Base-by-base conservation (phyloP, 2,113 vertebrate species). In the Sander vitreus region DNA sequence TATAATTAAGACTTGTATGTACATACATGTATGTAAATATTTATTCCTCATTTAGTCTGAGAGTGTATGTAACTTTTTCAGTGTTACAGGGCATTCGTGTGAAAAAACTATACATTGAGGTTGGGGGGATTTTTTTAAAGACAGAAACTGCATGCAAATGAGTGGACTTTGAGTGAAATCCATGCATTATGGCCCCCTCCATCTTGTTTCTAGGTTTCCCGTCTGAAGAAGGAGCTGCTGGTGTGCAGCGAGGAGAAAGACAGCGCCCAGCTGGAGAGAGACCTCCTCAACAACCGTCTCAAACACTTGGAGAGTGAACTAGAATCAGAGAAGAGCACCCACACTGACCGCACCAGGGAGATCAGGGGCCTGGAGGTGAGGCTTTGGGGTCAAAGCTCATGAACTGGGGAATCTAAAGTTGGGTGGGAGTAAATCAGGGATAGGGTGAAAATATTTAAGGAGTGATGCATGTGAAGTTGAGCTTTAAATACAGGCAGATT, bases 171-270 rank as follows among this genome's bases (percentile, higher is more conserved):
- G 4, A 27, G 0, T 39, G 39, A 54, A 76, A 62, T 39, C 16
- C 5, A 33, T 23, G 6, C 21, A 30, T 54, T 53, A 43, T 47
- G 21, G 39, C 9, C 12, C 2, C 5, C 8, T 67, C 14, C 12
- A 23, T 65, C 10, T 21, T 51, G 39, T 48, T 25, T 14, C 11
- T 89, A 99, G 98, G 92, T 96, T 5, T 90, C 95, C 3, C 95
- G 96, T 79, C 90, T 99, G 59, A 97, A 97, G 86, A 97, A 97
- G 81, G 96, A 96, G 3, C 93, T 98, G 45, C 96, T 98, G 89
- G 81, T 89, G 0, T 96, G 95, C 78, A 95, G 96, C 47, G 96
- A 96, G 0, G 97, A 97, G 83, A 91, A 94, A 48, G 98, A 99
- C 83, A 88, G 92, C 0, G 93, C 90, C 6, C 78, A 89, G 84